phyloP scores from a whole-genome alignment of 2,888 invertebrate genomes.

The Mimumesa dahlbomi region DNA sequence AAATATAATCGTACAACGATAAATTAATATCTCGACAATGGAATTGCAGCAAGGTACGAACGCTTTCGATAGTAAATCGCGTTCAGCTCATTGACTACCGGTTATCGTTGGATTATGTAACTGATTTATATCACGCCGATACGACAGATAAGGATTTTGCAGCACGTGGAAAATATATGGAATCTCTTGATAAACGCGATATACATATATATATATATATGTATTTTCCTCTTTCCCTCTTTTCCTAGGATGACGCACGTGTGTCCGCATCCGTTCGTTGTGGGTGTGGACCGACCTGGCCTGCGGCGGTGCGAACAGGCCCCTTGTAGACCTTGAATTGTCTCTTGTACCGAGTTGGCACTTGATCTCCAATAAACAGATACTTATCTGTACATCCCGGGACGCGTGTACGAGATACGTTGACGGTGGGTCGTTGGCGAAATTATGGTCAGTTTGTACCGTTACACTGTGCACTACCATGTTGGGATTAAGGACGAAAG shows the following conservation, averaged over 20 bases:
- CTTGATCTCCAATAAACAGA: conserved; percentile 35
- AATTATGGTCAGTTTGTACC: no score
- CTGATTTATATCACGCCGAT: conserved; percentile 29
- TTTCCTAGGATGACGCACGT: conserved; percentile 36
- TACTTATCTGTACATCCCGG: conserved; percentile 5
- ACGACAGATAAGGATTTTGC: conserved; percentile 36
- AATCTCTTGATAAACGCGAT: no score
- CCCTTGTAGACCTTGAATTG: conserved; percentile 58
- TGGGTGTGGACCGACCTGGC: conserved; percentile 45
- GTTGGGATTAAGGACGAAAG: no score
- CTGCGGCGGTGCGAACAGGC: conserved; percentile 42
- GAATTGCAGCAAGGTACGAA: no score
- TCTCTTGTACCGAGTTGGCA: conserved; percentile 25
- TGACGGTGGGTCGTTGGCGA: neutral
- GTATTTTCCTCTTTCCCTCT: conserved; percentile 50
- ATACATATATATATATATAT: no score
- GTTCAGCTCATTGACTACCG: neutral
- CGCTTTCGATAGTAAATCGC: neutral
- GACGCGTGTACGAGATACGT: neutral
- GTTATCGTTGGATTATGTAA: conserved; percentile 41
- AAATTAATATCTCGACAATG: no score
- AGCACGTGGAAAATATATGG: conserved; percentile 1
- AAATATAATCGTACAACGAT: no score
- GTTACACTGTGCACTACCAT: no score
- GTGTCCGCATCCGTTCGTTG: conserved; percentile 34